A percentile compares a stretch with the other conserved stretches of the same genome.
Evolutionary conservation across 2,888 invertebrate species (phyloP).

Genomic region (Drosophila paucipuncta): DNA sequence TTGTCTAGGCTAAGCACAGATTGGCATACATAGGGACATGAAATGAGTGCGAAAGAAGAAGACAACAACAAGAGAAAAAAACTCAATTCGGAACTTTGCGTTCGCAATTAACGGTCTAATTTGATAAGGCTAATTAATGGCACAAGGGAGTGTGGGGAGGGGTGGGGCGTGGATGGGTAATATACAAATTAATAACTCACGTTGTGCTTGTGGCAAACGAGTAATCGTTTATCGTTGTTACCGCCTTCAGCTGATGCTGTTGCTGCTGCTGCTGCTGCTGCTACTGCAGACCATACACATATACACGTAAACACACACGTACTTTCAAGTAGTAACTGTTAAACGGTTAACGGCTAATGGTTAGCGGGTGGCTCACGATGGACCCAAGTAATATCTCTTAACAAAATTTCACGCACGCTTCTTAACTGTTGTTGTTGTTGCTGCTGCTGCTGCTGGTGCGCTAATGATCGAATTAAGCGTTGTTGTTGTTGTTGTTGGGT

Average conservation of each 20-base stretch:
- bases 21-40: slow-evolving; percentile 38
- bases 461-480: slow-evolving; percentile 18
- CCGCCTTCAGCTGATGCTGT: slow-evolving; percentile 18
- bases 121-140: slow-evolving; percentile 63
- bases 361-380: slow-evolving; percentile 10
- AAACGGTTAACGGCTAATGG: slow-evolving; percentile 4
- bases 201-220: slow-evolving; percentile 27
- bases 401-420: slow-evolving; percentile 53
- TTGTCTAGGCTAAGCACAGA: slow-evolving; percentile 47
- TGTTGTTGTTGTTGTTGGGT: slow-evolving; percentile 34
- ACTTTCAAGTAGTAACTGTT: slow-evolving; percentile 13
- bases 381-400: slow-evolving; percentile 9
- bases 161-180: background rate
- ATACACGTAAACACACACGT: background rate
- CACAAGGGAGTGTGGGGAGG: background rate
- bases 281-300: slow-evolving; percentile 2
- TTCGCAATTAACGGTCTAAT: slow-evolving; percentile 49
- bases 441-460: slow-evolving; percentile 17
- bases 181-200: slow-evolving; percentile 64
- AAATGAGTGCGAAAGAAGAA: slow-evolving; percentile 21
- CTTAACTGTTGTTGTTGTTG: slow-evolving; percentile 40
- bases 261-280: background rate
- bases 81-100: slow-evolving; percentile 62
- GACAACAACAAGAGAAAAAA: slow-evolving; percentile 17
- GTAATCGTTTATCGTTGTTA: slow-evolving; percentile 9